phyloP scores from a whole-genome alignment of 2,888 invertebrate species.

The Idaea straminata region DNA sequence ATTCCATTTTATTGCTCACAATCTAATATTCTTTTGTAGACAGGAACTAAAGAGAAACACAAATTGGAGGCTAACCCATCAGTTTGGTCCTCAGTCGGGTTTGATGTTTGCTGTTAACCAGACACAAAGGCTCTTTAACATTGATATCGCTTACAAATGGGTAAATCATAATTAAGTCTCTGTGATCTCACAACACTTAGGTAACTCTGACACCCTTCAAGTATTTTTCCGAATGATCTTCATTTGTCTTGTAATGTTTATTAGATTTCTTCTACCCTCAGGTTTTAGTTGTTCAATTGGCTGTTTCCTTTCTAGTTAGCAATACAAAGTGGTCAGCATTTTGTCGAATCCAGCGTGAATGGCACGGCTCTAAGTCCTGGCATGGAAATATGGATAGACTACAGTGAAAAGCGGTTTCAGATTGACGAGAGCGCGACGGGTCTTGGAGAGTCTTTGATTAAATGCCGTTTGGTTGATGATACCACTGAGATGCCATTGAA shows the following conservation, averaged over 20 bases:
- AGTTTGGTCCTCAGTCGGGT: constrained; percentile 35
- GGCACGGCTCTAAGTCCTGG: constrained; percentile 56
- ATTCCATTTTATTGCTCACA: no score
- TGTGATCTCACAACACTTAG: no score
- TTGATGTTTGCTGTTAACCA: constrained; percentile 54
- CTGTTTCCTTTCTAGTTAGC: constrained; percentile 37
- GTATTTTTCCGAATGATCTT: no score
- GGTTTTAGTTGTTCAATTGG: no score
- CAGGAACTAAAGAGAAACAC: background rate
- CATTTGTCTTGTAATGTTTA: no score
- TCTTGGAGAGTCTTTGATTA: constrained; percentile 39
- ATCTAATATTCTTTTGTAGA: background rate
- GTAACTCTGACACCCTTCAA: no score
- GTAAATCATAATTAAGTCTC: constrained; percentile 30
- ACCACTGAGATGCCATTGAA: constrained; percentile 22
- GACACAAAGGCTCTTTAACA: constrained; percentile 29
- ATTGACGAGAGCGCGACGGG: constrained; percentile 36
- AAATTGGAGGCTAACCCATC: constrained; percentile 22
- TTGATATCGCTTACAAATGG: constrained; percentile 63
- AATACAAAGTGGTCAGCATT: constrained; percentile 40
- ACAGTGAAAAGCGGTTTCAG: constrained; percentile 29
- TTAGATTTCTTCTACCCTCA: no score
- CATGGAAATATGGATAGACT: constrained; percentile 49
- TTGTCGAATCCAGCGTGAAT: constrained; percentile 48
- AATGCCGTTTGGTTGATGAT: constrained; percentile 40